Evolutionary conservation across 2,888 invertebrate species (phyloP).

Genomic region (Ennomos fuscantarius): DNA sequence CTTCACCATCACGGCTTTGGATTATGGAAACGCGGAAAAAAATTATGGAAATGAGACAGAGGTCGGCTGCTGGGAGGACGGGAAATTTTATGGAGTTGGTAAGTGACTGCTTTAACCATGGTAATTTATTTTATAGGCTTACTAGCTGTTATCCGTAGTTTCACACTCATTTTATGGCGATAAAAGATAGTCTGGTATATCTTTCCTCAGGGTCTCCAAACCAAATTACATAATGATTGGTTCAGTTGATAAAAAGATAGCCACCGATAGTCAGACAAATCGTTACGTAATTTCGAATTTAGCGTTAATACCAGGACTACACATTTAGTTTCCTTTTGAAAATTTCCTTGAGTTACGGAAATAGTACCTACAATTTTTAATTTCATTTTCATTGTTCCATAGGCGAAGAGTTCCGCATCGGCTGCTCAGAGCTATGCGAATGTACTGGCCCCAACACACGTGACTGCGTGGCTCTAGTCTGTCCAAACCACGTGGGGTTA

Average conservation of each 20-base stretch:
- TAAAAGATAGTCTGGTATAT: too few species aligned
- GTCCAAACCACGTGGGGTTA: conserved; percentile 93
- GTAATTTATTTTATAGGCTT: too few species aligned
- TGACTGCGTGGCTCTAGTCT: conserved; percentile 92
- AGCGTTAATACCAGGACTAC: too few species aligned
- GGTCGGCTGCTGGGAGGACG: conserved; percentile 69
- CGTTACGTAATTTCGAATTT: too few species aligned
- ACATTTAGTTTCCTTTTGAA: not conserved
- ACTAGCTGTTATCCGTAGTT: not conserved
- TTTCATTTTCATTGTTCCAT: not conserved
- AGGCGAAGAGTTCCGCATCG: conserved; percentile 92
- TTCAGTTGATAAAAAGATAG: too few species aligned
- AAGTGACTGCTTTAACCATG: too few species aligned
- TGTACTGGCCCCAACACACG: conserved; percentile 87
- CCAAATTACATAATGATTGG: too few species aligned
- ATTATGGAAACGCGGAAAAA: conserved; percentile 54
- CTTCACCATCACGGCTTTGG: conserved; percentile 71
- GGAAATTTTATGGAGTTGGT: conserved; percentile 72
- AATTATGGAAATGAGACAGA: conserved; percentile 51
- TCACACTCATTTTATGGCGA: not conserved
- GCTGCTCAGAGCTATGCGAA: conserved; percentile 91
- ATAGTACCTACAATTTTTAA: not conserved
- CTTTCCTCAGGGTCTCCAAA: too few species aligned
- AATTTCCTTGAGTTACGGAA: not conserved
- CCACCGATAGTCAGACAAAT: too few species aligned